Evolutionary conservation across 2,797 vertebrate species (phyloP).

Genomic region (Tiaroga cobitis): DNA sequence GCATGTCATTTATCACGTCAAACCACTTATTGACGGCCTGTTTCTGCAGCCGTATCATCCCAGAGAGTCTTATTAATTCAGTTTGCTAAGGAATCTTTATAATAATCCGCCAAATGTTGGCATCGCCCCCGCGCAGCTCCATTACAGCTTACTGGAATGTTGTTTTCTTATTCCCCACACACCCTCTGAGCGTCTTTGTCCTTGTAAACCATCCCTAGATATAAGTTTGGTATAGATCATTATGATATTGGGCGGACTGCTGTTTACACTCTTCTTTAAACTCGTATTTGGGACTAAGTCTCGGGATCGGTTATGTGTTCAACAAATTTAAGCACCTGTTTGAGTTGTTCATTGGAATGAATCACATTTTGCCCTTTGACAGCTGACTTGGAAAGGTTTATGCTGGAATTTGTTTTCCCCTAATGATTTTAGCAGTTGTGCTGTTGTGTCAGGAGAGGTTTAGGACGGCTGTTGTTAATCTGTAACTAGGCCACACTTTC

Average conservation of each 20-base stretch:
- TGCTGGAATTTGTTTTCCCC: slow-evolving; percentile 3
- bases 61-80: slow-evolving; percentile 34
- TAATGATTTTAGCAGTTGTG: slow-evolving; percentile 35
- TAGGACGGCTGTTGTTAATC: slow-evolving; percentile 50
- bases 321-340: slow-evolving; percentile 24
- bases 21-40: background rate
- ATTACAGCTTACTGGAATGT: slow-evolving; percentile 42
- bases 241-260: background rate
- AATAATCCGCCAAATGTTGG: slow-evolving; percentile 23
- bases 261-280: slow-evolving; percentile 7
- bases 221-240: slow-evolving; percentile 14
- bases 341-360: slow-evolving; percentile 2
- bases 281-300: background rate
- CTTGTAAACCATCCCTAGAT: slow-evolving; percentile 8
- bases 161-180: slow-evolving; percentile 34
- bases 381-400: slow-evolving; percentile 14
- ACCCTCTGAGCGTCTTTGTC: slow-evolving; percentile 7
- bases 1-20: background rate
- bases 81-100: slow-evolving; percentile 36
- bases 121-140: slow-evolving; percentile 32
- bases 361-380: slow-evolving; percentile 26
- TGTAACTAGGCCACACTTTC: slow-evolving; percentile 51
- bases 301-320: background rate
- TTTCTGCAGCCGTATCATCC: background rate
- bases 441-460: slow-evolving; percentile 28